Evolutionary conservation across 2,797 vertebrate genomes (phyloP).

Genomic region (Gymnopithys bicolor): DNA sequence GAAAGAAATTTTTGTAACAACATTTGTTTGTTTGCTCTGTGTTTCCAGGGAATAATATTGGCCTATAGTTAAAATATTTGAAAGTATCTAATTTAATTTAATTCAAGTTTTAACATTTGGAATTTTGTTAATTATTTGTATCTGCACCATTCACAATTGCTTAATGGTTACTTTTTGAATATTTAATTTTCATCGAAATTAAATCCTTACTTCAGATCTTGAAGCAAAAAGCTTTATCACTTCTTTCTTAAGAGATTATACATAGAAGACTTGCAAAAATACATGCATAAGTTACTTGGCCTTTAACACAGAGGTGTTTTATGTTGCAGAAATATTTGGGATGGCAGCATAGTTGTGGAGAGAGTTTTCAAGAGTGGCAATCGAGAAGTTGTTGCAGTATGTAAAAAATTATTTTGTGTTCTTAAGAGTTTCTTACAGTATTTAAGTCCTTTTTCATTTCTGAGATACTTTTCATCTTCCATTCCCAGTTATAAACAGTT

Average conservation of each 20-base stretch:
- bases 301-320: slow-evolving; percentile 1
- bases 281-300: background rate
- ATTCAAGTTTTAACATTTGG: background rate
- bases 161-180: background rate
- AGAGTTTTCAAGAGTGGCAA: slow-evolving; percentile 87
- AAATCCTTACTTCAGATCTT: background rate
- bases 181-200: background rate
- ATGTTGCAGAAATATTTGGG: slow-evolving; percentile 93
- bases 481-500: background rate
- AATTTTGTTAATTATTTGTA: background rate
- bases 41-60: background rate
- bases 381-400: slow-evolving; percentile 87
- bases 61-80: background rate
- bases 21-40: background rate
- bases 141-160: background rate
- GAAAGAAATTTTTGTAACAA: background rate
- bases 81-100: background rate
- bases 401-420: slow-evolving; percentile 51
- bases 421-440: background rate
- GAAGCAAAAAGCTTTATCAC: background rate
- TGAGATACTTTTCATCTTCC: background rate
- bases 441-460: background rate
- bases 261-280: background rate
- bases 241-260: background rate
- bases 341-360: slow-evolving; percentile 92